Evolutionary conservation across 2,888 invertebrate genomes (phyloP), one percentile per base, ranked within the genome.

Genomic region (Cheilosia impressa): DNA sequence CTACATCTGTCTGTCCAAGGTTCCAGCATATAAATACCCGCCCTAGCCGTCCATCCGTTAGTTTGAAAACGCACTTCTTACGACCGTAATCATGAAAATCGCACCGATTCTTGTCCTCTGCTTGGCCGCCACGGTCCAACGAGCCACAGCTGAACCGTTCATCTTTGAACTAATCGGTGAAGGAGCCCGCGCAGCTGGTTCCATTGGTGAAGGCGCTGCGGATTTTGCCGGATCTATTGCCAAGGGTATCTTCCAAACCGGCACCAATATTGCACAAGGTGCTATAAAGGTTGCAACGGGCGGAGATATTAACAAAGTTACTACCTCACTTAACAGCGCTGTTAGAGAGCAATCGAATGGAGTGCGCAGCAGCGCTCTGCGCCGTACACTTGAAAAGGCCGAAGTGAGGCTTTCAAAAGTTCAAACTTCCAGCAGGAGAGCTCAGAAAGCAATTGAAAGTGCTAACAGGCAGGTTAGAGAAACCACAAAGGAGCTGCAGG

Each of bases 1-100:
- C 38, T 13, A 38, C 4, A 38, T 38, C 13, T 38, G 38, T 4
- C 4, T 13, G 13, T 38, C 4, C 4, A 13, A 38, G 13, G 13
- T 38, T 38, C 38, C 38, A 4, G 57, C 38, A 52, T 84, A 80
- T 84, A 84, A 75, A 84, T 80, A 55, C 65, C 27, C 1, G 13
- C 10, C 0, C 15, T 15, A n/a, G 0, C 10, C 17, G n/a, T 3
- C 5, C 45, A 60, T 24, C 22, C 24, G 45, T 84, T 80, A 84
- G 80, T 80, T 69, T 53, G 63, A 73, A 60, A 65, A 57, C 53
- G 65, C 68, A 57, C 45, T 63, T 38, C 38, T 10, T 38, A 13
- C 38, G 38, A 3, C 38, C 38, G 10, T 38, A 38, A 38, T 34
- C 17, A 84, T 84, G 84, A 84, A 84, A 53, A 9, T 80, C 1